Conservation (phyloP, 64 coral and sea anemone species). For the Montipora efflorescens region DNA sequence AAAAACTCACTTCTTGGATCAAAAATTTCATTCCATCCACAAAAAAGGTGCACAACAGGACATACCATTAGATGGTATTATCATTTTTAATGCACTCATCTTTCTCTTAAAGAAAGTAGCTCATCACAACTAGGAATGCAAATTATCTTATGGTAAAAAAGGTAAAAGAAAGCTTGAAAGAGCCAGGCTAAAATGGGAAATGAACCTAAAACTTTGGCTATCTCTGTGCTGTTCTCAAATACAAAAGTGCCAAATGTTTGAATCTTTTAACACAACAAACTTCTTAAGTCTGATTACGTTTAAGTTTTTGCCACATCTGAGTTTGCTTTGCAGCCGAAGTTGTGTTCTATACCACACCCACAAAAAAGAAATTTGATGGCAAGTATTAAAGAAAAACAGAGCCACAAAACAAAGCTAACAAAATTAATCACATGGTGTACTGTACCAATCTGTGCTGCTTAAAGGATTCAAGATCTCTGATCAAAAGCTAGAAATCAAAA, state of each 20-base stretch:
- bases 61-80: not conserved
- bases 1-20: not conserved
- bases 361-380: not conserved
- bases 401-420: slow-evolving; percentile 51
- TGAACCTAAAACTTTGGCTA: too few species aligned
- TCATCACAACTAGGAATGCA: too few species aligned
- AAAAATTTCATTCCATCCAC: not conserved
- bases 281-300: too few species aligned
- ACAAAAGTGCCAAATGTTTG: too few species aligned
- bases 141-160: too few species aligned
- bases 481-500: slow-evolving; percentile 56
- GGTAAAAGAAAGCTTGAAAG: too few species aligned
- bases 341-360: not conserved
- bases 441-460: slow-evolving; percentile 35
- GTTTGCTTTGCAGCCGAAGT: not conserved
- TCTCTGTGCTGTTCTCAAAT: too few species aligned
- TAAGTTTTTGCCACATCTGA: too few species aligned
- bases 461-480: not conserved
- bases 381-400: not conserved
- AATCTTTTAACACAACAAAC: too few species aligned
- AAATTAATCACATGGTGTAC: not conserved
- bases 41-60: not conserved
- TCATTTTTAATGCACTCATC: not conserved
- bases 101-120: too few species aligned
- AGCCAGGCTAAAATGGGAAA: too few species aligned